These are phyloP conservation scores for Penaeus chinensis DNA, from an alignment of 1,140 invertebrate genomes.

Conservation along the genomic window DNA sequence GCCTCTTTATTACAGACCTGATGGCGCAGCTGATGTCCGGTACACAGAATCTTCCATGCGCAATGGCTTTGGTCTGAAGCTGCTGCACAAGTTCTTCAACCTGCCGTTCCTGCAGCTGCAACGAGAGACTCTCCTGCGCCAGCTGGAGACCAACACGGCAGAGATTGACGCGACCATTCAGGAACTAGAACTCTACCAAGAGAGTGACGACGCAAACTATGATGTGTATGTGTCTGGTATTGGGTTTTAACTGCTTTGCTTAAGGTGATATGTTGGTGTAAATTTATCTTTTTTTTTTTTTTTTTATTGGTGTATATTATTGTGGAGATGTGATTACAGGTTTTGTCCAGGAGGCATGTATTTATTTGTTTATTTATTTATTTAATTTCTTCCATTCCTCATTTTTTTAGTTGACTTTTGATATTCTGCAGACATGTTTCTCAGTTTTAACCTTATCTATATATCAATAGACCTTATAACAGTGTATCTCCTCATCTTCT, in stretches of 20 bases:
- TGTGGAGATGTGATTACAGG: too few species aligned
- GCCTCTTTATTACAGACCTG: slow-evolving; percentile 67
- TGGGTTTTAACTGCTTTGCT: background rate
- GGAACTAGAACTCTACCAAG: slow-evolving; percentile 85
- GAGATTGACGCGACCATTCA: slow-evolving; percentile 85
- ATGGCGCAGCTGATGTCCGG: slow-evolving; percentile 77
- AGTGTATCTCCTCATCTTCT: background rate
- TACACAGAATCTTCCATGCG: slow-evolving; percentile 96
- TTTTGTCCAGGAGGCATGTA: too few species aligned
- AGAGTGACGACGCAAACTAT: slow-evolving; percentile 92
- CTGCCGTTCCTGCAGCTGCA: slow-evolving; percentile 94
- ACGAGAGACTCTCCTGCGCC: slow-evolving; percentile 85
- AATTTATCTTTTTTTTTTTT: background rate
- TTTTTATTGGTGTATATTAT: too few species aligned
- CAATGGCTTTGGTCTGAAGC: slow-evolving; percentile 94
- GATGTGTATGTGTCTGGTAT: slow-evolving; percentile 73
- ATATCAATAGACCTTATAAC: too few species aligned
- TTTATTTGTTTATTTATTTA: too few species aligned
- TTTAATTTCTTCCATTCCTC: too few species aligned
- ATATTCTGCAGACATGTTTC: background rate
- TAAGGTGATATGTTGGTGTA: background rate
- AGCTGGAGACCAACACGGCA: slow-evolving; percentile 87
- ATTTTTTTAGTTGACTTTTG: background rate
- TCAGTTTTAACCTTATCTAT: too few species aligned
- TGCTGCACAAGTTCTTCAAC: slow-evolving; percentile 96